Percentiles rank a stretch among this genome's conserved stretches.
phyloP scores from a whole-genome alignment of 2,113 vertebrate species.

The Chrysemys picta region DNA sequence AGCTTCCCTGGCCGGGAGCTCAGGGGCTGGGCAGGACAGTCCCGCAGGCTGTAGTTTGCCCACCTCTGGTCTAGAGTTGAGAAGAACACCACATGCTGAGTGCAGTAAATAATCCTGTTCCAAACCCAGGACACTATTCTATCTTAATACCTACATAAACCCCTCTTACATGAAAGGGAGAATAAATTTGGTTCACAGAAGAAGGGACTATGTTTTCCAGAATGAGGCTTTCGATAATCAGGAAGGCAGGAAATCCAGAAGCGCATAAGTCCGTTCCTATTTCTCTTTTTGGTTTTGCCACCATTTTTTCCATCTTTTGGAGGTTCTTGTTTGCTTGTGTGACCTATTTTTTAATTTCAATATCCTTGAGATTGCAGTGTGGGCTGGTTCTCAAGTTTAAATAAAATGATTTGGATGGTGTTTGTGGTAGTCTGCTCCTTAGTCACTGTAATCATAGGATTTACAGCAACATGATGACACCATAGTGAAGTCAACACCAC shows the following conservation, averaged over 20 bases:
- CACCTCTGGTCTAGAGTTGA: neutral
- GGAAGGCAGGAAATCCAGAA: neutral
- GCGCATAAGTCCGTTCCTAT: accelerated
- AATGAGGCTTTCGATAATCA: neutral
- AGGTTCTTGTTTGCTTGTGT: neutral
- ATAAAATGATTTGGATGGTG: neutral
- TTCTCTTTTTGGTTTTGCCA: neutral
- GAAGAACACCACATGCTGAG: neutral
- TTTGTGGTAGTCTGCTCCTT: neutral
- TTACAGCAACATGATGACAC: neutral
- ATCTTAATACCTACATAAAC: neutral
- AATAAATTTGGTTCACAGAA: neutral
- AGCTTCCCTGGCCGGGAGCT: too few species aligned
- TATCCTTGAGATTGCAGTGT: neutral
- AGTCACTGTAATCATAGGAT: neutral
- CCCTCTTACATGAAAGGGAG: neutral
- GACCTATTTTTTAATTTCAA: accelerated
- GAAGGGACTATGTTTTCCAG: neutral
- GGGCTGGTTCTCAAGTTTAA: neutral
- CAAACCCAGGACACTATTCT: neutral
- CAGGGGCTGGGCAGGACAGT: too few species aligned
- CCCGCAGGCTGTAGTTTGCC: too few species aligned
- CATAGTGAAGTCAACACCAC: neutral
- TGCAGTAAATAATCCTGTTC: neutral
- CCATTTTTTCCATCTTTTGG: neutral